phyloP scores from a whole-genome alignment of 2,888 invertebrate genomes.

The Trichopoda pennipes region DNA sequence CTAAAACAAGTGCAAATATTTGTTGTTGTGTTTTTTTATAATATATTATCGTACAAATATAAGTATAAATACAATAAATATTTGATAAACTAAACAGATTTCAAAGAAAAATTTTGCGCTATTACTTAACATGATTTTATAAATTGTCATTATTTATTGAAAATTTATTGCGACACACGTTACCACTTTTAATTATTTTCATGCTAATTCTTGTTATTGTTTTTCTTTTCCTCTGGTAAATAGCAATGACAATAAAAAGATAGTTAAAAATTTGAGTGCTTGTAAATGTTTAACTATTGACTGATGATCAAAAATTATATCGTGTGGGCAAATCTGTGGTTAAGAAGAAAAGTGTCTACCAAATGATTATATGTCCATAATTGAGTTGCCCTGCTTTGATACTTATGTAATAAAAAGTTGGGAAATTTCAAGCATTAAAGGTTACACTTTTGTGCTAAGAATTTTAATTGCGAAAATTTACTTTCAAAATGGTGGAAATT shows the following conservation, averaged over 20 bases:
- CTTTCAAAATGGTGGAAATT: no score
- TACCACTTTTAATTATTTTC: slow-evolving; percentile 42
- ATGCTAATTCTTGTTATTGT: not conserved
- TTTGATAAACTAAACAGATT: slow-evolving; percentile 30
- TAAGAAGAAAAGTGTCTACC: no score
- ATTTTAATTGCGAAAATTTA: no score
- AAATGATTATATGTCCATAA: no score
- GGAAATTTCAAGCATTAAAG: no score
- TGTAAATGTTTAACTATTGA: no score
- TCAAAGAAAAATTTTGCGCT: slow-evolving; percentile 34
- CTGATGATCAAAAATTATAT: no score
- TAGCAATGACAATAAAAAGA: not conserved
- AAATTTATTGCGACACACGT: slow-evolving; percentile 64
- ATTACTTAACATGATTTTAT: slow-evolving; percentile 64
- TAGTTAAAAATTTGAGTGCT: no score
- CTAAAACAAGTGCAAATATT: slow-evolving; percentile 67
- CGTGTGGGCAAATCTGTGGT: no score
- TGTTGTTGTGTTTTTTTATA: not conserved
- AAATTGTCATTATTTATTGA: slow-evolving; percentile 68
- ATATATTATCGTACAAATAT: not conserved
- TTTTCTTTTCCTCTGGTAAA: slow-evolving; percentile 35
- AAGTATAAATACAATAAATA: slow-evolving; percentile 47
- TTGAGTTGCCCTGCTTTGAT: no score
- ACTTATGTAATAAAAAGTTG: no score
- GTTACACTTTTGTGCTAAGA: no score